Conservation (phyloP, 2,113 vertebrate genomes). For the Planiliza haematocheilus region DNA sequence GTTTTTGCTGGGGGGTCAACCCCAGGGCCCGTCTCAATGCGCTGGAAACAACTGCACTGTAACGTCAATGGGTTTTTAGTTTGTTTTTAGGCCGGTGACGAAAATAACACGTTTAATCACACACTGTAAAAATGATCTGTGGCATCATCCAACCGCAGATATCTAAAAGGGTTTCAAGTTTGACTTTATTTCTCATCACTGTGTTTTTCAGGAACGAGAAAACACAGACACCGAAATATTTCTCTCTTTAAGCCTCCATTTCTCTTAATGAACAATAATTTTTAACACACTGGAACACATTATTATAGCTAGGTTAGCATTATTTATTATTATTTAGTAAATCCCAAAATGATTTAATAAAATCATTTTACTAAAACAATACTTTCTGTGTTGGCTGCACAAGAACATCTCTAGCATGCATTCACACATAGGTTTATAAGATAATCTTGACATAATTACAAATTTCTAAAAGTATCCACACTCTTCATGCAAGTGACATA, state of each 20-base stretch:
- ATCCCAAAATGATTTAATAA: no score
- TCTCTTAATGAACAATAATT: no score
- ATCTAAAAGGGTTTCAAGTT: neutral
- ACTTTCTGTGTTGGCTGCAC: no score
- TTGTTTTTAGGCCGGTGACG: neutral
- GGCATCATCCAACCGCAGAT: neutral
- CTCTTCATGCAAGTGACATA: no score
- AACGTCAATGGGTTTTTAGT: conserved; percentile 12
- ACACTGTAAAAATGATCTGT: neutral
- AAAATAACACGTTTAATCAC: conserved; percentile 6
- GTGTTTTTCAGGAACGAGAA: neutral
- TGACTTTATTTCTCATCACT: neutral
- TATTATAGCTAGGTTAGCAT: no score
- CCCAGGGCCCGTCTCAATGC: conserved; percentile 21
- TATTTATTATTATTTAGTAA: no score
- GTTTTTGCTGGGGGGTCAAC: conserved; percentile 30
- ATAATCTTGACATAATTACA: no score
- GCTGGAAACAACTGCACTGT: conserved; percentile 12
- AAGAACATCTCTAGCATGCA: no score
- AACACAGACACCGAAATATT: neutral
- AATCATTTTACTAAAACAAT: no score
- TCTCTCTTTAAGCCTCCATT: neutral
- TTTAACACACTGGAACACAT: no score
- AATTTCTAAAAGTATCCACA: no score
- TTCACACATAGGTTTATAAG: no score